Base-by-base conservation (phyloP, 2,888 invertebrate genomes). In the Platerodrilus igneus region DNA sequence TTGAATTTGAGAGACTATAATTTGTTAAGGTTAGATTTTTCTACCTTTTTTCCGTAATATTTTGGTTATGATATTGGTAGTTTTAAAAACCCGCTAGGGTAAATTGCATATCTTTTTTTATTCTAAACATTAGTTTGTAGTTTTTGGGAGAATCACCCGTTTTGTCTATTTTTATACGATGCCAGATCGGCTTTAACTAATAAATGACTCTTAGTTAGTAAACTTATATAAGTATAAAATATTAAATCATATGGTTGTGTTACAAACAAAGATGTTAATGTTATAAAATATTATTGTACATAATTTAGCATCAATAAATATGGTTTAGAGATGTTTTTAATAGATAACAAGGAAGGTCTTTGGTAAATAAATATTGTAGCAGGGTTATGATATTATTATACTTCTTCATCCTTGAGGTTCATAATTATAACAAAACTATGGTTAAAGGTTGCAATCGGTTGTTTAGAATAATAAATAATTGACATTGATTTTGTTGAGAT, bases 111-210 rank as follows among this genome's bases (percentile, higher is more conserved):
- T 60, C 60, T 53, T 57, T 43, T 56, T 53, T 36, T 32, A 35
- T 27, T 23, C 16, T 29, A 26, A 36, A 25, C 27, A 22, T 31
- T 35, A 37, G 28, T 37, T 35, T 14, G 36, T 41, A 44, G 42
- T 38, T 41, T 35, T 41, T 48, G 50, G 48, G 50, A 46, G 42
- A 52, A 52, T 46, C 53, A 49, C 56, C 57, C 53, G 48, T 53
- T 54, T 44, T 53, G 49, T 60, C 57, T 64, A 64, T 65, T 64
- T 64, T 65, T 65, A 62, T 64, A 64, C 55, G 47, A 53, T 51
- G 44, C 55, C 41, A 55, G 53, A 50, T 45, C 46, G 35, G 47
- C 38, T 37, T 32, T 26, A 9, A 41, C 30, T 30, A 45, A 41
- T 34, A 20, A 36, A 46, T 34, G 38, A 50, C 41, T 47, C 45